Evolutionary conservation across 2,888 invertebrate species (phyloP).

Genomic region (Cerastis rubricosa): DNA sequence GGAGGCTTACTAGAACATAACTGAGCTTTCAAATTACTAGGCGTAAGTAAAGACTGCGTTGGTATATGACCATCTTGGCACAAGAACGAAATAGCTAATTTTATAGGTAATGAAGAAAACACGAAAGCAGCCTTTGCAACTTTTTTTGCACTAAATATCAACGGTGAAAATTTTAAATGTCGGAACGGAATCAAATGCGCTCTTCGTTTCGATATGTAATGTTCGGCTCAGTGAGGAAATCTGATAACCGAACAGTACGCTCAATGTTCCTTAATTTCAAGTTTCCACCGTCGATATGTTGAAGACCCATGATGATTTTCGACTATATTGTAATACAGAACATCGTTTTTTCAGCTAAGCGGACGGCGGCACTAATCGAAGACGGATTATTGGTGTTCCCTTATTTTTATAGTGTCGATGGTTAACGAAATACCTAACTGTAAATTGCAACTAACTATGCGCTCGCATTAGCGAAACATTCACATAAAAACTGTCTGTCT

Average conservation of each 20-base stretch:
- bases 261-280: not conserved
- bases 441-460: not conserved
- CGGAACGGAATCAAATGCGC: not conserved
- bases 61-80: not conserved
- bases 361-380: conserved; percentile 62
- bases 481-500: not conserved
- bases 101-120: not conserved
- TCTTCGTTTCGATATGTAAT: not conserved
- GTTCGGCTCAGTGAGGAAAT: not conserved
- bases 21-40: not conserved
- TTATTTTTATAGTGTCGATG: conserved; percentile 49
- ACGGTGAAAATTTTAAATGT: not conserved
- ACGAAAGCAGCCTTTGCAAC: not conserved
- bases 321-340: not conserved
- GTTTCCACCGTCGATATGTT: not conserved
- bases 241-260: not conserved
- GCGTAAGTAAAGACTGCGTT: not conserved
- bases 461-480: not conserved
- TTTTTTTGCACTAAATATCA: not conserved
- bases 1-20: not conserved
- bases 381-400: conserved; percentile 61
- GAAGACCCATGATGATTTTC: not conserved
- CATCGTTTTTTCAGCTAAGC: conserved; percentile 39
- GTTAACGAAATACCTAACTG: conserved; percentile 17
- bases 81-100: not conserved